Base-by-base conservation (phyloP, 2,797 vertebrate species). In the Tragelaphus eurycerus region DNA sequence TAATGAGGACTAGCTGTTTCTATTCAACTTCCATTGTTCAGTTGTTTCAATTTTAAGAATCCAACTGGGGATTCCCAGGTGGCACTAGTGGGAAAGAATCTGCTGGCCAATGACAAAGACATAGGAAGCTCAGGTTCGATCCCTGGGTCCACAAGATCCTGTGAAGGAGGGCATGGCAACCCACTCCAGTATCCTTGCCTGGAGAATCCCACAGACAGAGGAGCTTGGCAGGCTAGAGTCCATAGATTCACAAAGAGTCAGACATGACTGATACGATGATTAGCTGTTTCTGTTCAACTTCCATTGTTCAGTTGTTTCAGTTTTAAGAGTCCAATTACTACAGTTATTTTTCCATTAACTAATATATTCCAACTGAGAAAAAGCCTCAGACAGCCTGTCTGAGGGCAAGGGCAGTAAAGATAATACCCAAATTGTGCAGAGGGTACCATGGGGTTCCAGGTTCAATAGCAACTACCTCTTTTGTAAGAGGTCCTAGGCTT, bases 1-100 rank as follows among this genome's bases (percentile, higher is more conserved):
- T 59, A 96, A 92, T 76, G 59, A 92, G 92, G 31, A 90, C 90
- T 71, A 82, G 9, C 48, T 88, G 34, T 54, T 86, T 94, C 48
- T 74, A 14, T 67, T 89, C 43, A 96, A 43, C 11, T 59, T 93
- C 16, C 31, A 92, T 3, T 93, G 27, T 86, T 88, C 38, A n/a
- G 2, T 29, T 60, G 31, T 91, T 86, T 90, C 23, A 25, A 59
- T 86, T 86, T 55, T n/a, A 67, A 92, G 93, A 93, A 95, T 71
- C 15, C 76, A 87, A 79, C 93, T 74, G 64, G 64, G n/a, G 34
- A 23, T 71, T 38, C 64, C 34, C 34, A 71, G 64, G 34, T 71
- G 64, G 34, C 34, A 71, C 19, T 71, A 71, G 10, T 12, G n/a
- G 34, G 19, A 38, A 38, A 71, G 64, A 71, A 38, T 38, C 19